Percentiles rank a stretch among this genome's conserved stretches.
phyloP scores from a whole-genome alignment of 1,140 invertebrate species.

The Megathymus violae region DNA sequence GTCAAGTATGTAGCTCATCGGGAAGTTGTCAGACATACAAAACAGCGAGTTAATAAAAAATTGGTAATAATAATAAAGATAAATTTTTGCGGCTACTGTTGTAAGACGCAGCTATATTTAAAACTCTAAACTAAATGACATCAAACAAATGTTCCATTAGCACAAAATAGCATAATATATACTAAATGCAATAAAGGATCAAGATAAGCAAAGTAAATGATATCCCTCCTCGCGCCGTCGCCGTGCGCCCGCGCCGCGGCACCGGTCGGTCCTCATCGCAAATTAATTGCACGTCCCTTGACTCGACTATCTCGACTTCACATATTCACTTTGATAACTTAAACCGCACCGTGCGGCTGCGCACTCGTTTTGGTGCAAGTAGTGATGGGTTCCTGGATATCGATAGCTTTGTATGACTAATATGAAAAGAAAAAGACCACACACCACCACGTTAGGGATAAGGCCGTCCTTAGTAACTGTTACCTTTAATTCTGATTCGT shows the following conservation, averaged over 20 bases:
- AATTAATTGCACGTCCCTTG: conserved; percentile 5
- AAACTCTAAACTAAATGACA: too few species aligned
- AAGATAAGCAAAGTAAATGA: neutral
- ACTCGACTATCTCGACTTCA: conserved; percentile 1
- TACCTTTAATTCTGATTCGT: too few species aligned
- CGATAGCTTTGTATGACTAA: neutral
- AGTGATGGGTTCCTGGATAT: neutral
- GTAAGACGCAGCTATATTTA: too few species aligned
- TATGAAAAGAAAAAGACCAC: neutral
- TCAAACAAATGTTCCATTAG: too few species aligned
- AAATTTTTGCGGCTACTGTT: too few species aligned
- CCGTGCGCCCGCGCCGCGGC: neutral
- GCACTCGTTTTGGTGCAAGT: neutral
- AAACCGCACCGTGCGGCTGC: neutral
- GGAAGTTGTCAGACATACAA: too few species aligned
- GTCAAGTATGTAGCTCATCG: too few species aligned
- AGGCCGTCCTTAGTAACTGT: too few species aligned
- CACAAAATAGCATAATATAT: neutral
- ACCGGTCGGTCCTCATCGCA: neutral
- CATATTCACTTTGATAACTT: conserved; percentile 6
- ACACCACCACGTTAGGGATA: neutral
- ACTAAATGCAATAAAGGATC: neutral
- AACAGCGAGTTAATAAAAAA: too few species aligned
- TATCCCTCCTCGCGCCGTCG: neutral
- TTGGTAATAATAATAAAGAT: too few species aligned